A percentile compares a stretch with the other conserved stretches of the same genome.
Evolutionary conservation across 2,113 vertebrate species (phyloP).

Genomic region (Alosa alosa): DNA sequence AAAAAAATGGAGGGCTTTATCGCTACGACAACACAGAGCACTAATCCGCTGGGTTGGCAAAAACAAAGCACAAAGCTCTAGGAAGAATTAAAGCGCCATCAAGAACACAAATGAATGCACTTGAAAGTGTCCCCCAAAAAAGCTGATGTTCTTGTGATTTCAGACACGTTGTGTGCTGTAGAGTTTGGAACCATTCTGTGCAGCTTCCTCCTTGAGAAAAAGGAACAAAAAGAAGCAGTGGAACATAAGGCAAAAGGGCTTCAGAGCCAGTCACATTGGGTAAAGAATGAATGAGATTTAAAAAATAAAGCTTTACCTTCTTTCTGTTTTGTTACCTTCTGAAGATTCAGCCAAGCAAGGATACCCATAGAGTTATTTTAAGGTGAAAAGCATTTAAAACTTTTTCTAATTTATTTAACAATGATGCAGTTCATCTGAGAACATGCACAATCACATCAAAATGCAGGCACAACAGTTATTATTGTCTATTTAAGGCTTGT

Average conservation of each 20-base stretch:
- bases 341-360: neutral
- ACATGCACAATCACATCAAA: neutral
- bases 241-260: neutral
- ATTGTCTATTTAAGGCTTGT: neutral
- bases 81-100: slow-evolving; percentile 3
- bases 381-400: neutral
- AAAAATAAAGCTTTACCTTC: neutral
- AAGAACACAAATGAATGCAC: slow-evolving; percentile 7
- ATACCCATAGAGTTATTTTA: neutral
- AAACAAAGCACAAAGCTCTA: neutral
- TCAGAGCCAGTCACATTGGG: neutral
- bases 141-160: neutral
- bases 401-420: neutral
- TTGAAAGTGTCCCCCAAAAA: neutral
- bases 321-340: neutral
- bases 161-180: neutral
- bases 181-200: neutral
- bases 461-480: neutral
- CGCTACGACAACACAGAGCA: neutral
- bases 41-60: neutral
- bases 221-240: neutral
- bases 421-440: neutral
- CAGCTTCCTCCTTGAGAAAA: neutral
- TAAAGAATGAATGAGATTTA: neutral
- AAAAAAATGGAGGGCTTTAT: neutral